A percentile compares a stretch with the other conserved stretches of the same genome.
Evolutionary conservation across 2,888 invertebrate species (phyloP).

Genomic region (Pyrgus malvae): DNA sequence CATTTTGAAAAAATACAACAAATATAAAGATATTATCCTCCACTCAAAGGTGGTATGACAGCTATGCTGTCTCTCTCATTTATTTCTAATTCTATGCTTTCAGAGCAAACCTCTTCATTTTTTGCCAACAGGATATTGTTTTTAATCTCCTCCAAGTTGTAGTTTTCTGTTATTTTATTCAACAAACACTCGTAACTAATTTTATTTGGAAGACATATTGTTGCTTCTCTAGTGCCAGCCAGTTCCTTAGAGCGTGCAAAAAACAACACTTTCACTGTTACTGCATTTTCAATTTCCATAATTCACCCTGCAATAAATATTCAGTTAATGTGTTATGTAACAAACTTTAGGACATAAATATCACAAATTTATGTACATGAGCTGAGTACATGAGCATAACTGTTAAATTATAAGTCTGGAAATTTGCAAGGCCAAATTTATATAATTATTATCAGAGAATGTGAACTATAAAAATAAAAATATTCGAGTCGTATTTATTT

Average conservation of each 20-base stretch:
- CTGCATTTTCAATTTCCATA: slow-evolving; percentile 72
- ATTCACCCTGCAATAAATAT: slow-evolving; percentile 52
- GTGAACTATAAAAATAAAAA: no score
- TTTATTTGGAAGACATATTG: slow-evolving; percentile 73
- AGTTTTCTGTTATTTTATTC: slow-evolving; percentile 82
- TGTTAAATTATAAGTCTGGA: no score
- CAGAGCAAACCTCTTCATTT: slow-evolving; percentile 89
- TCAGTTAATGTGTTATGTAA: not conserved
- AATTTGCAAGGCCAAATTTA: no score
- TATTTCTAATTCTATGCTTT: slow-evolving; percentile 78
- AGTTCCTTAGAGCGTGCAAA: slow-evolving; percentile 96
- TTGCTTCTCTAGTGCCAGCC: slow-evolving; percentile 83
- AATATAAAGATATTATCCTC: slow-evolving; percentile 83
- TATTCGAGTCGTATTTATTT: slow-evolving; percentile 27
- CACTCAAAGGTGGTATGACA: slow-evolving; percentile 96
- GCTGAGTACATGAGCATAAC: no score
- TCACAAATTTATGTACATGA: not conserved
- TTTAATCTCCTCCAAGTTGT: slow-evolving; percentile 85
- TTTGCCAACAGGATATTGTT: slow-evolving; percentile 89
- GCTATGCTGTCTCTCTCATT: slow-evolving; percentile 91
- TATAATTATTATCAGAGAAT: no score
- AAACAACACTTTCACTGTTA: slow-evolving; percentile 88
- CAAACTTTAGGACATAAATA: no score
- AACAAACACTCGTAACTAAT: slow-evolving; percentile 82
- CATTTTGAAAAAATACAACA: slow-evolving; percentile 65